Base-by-base conservation (phyloP, 2,888 invertebrate species). In the Calliphora vomitoria region DNA sequence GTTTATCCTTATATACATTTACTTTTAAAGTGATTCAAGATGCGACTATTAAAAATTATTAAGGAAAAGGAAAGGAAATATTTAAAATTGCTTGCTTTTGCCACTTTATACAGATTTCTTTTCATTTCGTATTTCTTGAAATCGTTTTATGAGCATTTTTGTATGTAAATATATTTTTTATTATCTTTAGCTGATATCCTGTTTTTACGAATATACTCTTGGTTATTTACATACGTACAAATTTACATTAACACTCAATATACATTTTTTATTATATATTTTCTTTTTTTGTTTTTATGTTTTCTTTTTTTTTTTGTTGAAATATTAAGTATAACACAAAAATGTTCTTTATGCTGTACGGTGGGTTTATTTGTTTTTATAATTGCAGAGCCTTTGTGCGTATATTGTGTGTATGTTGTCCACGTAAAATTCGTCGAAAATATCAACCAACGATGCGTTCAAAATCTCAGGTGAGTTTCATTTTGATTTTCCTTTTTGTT, bases 361-460 rank as follows among this genome's bases (percentile, higher is more conserved):
- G n/a, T 38, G 41, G 8, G 4, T n/a, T 72, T 53, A 44, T 64
- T 79, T 79, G 5, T 8, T 50, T 44, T 94, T 94, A 94, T 94
- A 91, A 91, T 90, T 95, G 31, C 96, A 98, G 98, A 94, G 99
- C 99, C 25, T 99, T 99, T 94, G 96, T 97, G 82, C 96, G 98
- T 92, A 97, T 99, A 91, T 94, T 99, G 85, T 98, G 98, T 94
- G 96, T 96, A 68, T 98, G 98, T 94, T 98, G 98, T 94, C 98
- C 98, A 2, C 95, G 97, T 90, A 96, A 96, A 92, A 95, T 97
- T 90, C 95, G 97, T 90, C 95, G 96, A 93, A 96, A 96, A 94
- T 97, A 97, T 94, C 96, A 97, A 92, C 97, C 97, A 31, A 97
- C 97, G 90, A 96, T 97, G 92, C 95, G 97, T 90, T 97, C 97